Evolutionary conservation across 2,888 invertebrate genomes (phyloP), one percentile per base, ranked within the genome.

Genomic region (Aproaerema taeniolella): DNA sequence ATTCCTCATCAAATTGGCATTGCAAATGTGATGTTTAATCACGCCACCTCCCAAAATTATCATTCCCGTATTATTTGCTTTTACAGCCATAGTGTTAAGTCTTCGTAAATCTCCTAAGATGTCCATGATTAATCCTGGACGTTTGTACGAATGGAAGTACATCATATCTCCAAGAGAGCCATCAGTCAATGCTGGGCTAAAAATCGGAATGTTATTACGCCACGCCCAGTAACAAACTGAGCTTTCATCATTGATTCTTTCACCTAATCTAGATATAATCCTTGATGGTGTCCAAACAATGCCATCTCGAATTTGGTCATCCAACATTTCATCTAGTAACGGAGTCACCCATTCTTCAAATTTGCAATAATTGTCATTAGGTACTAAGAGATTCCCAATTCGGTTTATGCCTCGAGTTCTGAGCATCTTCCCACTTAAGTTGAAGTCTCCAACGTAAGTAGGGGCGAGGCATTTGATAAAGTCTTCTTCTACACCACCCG

Each of bases 281-380:
- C 62, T 66, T 1, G 86, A 85, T 1, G 99, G 99, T 1, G 96
- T 95, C 99, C 99, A 99, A 1, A 94, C 66, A 0, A 78, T 86
- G 2, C 90, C 89, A 50, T 92, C 90, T 42, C 88, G 82, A 39
- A 91, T 90, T 72, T 99, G 99, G 67, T 99, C 97, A 29, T 89
- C 79, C 5, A 98, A 71, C 94, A 99, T 94, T 70, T 93, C 91
- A 64, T 98, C 95, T 2, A 99, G 87, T 46, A 96, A 88, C 0
- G 99, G 99, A 82, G 94, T 95, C 0, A 98, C 88, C 99, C 99
- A 99, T 64, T 97, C 95, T 77, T 99, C 98, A 83, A 99, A 99
- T 54, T 91, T 89, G 65, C 99, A 99, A 72, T 99, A 99, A 80
- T 99, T 99, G 58, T 97, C 93, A 82, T 99, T 99, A 1, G 99